Base-by-base conservation (phyloP, 2,888 invertebrate genomes). In the Archips crataeganus region DNA sequence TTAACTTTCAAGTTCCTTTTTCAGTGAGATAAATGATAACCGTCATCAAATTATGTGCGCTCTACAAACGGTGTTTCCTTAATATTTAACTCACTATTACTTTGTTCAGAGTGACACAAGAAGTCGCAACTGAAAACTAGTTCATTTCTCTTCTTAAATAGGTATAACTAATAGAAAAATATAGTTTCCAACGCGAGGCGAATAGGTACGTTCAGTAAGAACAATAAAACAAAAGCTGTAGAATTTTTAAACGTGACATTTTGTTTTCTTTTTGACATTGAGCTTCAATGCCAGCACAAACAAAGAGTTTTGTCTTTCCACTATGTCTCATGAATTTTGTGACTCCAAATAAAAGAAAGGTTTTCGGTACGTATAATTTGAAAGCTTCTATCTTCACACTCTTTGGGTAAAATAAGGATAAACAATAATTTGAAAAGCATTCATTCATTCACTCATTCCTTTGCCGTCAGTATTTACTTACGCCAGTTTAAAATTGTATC, bases 261-360 rank as follows among this genome's bases (percentile, higher is more conserved):
- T 65, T 39, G 65, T 60, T 71, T 60, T 66, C n/a, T 66, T 65
- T 51, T 51, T 23, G 60, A 60, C 60, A 68, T 63, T 57, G 54
- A 34, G 49, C 13, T 73, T 42, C 59, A 69, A 42, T 67, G 57
- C 23, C 68, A 42, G 39, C 57, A 32, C 34, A 42, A 69, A 69
- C 59, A 64, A 69, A 73, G 51, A 11, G 51, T 65, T 64, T 74
- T 64, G 15, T 23, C 63, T 60, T 51, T 60, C 45, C 64, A 60
- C 69, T 60, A 60, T 47, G 57, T 69, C 73, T 69, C 69, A 69
- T 74, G 69, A 69, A 74, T 74, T 69, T 64, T 69, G 65, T 73
- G 69, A 63, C 57, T 57, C 23, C 59, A 51, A 71, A 63, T 57
- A 70, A 64, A 69, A 23, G 10, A 68, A 73, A 69, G 51, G 69